Base-by-base conservation (phyloP, 2,113 vertebrate species). In the Gopherus flavomarginatus region DNA sequence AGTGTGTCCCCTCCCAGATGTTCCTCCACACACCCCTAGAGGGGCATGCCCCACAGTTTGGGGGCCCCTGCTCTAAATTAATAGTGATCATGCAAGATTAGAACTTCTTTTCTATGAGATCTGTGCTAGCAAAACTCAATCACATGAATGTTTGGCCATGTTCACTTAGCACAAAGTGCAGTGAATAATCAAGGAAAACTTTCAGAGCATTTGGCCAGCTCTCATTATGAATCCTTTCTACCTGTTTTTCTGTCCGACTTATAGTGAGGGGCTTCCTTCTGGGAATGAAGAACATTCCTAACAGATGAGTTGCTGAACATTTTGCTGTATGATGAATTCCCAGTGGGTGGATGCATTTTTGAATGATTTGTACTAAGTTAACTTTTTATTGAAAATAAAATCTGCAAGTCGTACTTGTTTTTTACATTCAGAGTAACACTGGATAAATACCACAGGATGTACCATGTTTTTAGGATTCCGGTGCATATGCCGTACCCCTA, bases 391-490 rank as follows among this genome's bases (percentile, higher is more conserved):
- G 4, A 4, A 78, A 87, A 59, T 22, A 86, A 86, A 96, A 88
- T 78, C 56, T 85, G 21, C 49, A 56, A 22, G 22, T 42, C 72
- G 29, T 42, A 75, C 5, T 0, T 0, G 0, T 83, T 72, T 78
- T 10, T 19, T 79, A 84, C 21, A 92, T 44, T 62, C 29, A 88
- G 79, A 91, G 65, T 72, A 69, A 0, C 0, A 27, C 4, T 3
- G 62, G 59, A 1, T 0, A 87, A 87, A 0, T 8, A 81, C 38
- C 27, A 19, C 2, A 1, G 0, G 6, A 49, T 22, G 21, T 52
- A 38, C 47, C 54, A 5, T 44, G 92, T 53, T 57, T 17, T 6
- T 2, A 8, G 81, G 87, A 26, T 31, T 95, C 26, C 1, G 3
- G 5, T 44, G 21, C 69, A 86, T 31, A 27, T 4, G 47, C 17